Base-by-base conservation (phyloP, 30 jellyfish, hydroid and myxozoan genomes). In the Catostylus mosaicus region DNA sequence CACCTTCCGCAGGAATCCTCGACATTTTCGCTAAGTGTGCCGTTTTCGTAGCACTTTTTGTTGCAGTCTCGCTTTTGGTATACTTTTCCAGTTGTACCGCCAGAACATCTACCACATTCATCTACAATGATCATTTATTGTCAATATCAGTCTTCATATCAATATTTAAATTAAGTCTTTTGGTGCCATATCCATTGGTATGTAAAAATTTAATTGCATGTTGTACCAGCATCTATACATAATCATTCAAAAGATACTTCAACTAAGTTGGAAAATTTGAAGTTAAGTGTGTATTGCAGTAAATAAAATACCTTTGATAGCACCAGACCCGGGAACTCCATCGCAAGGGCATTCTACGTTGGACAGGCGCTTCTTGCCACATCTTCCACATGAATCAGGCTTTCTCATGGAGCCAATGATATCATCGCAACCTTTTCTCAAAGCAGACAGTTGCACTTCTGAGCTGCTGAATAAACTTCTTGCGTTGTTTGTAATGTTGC, bases 1-100 rank as follows among this genome's bases (percentile, higher is more conserved):
- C 92, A 82, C 30, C 78, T 54, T n/a, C 92, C 92, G 70, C 92
- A 82, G 63, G 75, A 33, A 48, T 82, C 92, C 0, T 18, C 57
- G 70, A 82, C 78, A 51, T 82, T 82, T 70, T 69, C 65, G 50
- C 86, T 69, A 3, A 6, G 37, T 16, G 92, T 68, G 24, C 86
- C 92, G 45, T 69, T 70, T 0, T 71, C 80, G 46, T 82, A 82
- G 73, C 92, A 82, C 33, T 26, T 57, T 0, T 29, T 45, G 24
- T 48, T 73, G 31, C 92, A 82, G 78, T 82, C 92, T 51, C 73
- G 52, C 35, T 37, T 82, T 16, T 57, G 80, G 62, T 36, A 82
- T 6, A 35, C 73, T 29, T 73, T 27, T 16, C 54, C 46, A 3
- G 86, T 74, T 12, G 92, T 36, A 27, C 88, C 88, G 3, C 78